These are phyloP conservation scores for Neodiprion lecontei DNA, from an alignment of 1,140 invertebrate genomes.

Conservation along the genomic window DNA sequence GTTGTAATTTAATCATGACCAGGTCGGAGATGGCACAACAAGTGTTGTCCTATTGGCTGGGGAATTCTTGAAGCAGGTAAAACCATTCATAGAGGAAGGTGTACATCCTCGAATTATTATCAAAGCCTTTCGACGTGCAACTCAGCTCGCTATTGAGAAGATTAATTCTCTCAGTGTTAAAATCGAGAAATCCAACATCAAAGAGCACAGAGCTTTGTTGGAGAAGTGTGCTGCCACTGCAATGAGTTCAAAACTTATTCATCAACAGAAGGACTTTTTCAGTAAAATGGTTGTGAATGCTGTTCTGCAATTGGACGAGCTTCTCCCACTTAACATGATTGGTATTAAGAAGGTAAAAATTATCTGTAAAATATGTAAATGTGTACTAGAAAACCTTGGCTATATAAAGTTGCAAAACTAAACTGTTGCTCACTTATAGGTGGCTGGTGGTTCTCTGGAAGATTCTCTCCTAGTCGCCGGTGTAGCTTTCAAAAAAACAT, in stretches of 20 bases:
- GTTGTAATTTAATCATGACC: constrained; percentile 32
- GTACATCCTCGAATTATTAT: constrained; percentile 96
- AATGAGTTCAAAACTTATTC: constrained; percentile 95
- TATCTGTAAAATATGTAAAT: neutral
- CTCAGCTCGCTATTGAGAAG: constrained; percentile 81
- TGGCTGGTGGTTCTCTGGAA: constrained; percentile 89
- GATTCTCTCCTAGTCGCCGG: constrained; percentile 92
- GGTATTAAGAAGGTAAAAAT: constrained; percentile 94
- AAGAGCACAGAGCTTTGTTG: constrained; percentile 77
- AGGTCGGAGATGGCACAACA: constrained; percentile 98
- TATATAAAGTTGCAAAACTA: neutral
- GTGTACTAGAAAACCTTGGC: neutral
- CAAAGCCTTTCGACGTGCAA: constrained; percentile 83
- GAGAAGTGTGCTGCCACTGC: constrained; percentile 96
- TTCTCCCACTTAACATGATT: constrained; percentile 98
- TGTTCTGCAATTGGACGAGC: constrained; percentile 90
- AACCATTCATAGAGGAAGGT: constrained; percentile 95
- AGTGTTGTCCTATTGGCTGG: constrained; percentile 94
- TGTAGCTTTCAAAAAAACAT: constrained; percentile 99
- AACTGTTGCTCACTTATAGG: constrained; percentile 31
- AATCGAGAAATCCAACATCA: constrained; percentile 68
- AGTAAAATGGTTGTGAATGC: constrained; percentile 97
- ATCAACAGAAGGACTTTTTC: constrained; percentile 96
- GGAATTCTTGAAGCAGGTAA: constrained; percentile 95
- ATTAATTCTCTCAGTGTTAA: constrained; percentile 88